Conservation (phyloP, 2,888 invertebrate species). For the Amiota minor region DNA sequence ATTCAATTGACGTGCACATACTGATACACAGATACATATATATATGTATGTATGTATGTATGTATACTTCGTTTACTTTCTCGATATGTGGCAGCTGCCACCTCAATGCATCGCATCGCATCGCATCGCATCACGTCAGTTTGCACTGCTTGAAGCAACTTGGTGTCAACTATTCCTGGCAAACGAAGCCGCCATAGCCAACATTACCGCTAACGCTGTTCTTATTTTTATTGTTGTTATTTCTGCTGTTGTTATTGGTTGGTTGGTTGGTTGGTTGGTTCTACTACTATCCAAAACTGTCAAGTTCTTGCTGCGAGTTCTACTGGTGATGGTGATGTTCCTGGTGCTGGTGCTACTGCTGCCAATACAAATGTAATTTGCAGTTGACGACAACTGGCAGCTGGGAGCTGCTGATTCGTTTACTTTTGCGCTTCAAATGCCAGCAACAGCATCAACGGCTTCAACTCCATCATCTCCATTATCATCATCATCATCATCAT, state of each 20-base stretch:
- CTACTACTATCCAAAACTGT: no score
- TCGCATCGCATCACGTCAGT: neutral
- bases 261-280: constrained; percentile 7
- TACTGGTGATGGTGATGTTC: neutral
- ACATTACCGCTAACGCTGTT: no score
- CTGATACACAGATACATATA: constrained; percentile 17
- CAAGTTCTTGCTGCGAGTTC: neutral
- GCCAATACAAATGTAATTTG: constrained; percentile 66
- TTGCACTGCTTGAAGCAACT: neutral
- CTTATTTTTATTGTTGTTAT: constrained; percentile 14
- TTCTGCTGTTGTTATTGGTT: constrained; percentile 31
- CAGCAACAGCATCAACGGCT: neutral
- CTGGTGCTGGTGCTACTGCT: constrained; percentile 51
- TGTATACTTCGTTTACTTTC: constrained; percentile 6
- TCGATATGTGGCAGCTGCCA: constrained; percentile 13
- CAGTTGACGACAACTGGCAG: constrained; percentile 59
- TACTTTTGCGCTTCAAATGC: constrained; percentile 38
- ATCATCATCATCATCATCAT: neutral
- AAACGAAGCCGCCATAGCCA: neutral
- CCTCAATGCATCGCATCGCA: neutral
- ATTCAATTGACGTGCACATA: constrained; percentile 61
- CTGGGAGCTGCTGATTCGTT: constrained; percentile 63
- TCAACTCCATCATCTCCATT: neutral
- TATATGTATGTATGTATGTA: constrained; percentile 24
- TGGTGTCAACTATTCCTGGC: neutral